Conservation (phyloP, 2,888 invertebrate species). For the Macaria liturata region DNA sequence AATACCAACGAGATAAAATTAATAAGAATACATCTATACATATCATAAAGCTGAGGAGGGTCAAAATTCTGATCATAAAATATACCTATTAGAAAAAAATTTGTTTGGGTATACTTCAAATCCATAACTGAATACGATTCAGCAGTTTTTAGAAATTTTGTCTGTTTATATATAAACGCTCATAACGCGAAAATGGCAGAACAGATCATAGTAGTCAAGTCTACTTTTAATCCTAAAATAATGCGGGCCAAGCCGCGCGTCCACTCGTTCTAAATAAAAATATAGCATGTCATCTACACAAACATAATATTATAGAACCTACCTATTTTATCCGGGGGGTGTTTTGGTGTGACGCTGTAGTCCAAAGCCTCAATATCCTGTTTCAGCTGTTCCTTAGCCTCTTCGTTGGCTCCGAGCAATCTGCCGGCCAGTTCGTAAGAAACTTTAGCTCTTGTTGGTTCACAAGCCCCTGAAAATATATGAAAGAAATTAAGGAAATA, state of each 20-base stretch:
- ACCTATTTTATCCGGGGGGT: constrained; percentile 48
- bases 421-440: constrained; percentile 85
- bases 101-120: too few relatives aligned
- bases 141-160: too few relatives aligned
- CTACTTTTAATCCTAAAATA: background rate
- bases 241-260: background rate
- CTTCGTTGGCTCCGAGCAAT: constrained; percentile 74
- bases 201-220: background rate
- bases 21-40: too few relatives aligned
- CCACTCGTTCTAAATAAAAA: too few relatives aligned
- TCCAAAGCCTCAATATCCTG: constrained; percentile 66
- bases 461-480: constrained; percentile 72
- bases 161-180: too few relatives aligned
- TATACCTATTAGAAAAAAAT: too few relatives aligned
- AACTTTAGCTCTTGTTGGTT: constrained; percentile 85
- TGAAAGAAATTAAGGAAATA: too few relatives aligned
- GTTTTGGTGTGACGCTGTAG: constrained; percentile 44
- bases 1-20: too few relatives aligned
- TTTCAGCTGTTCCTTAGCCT: constrained; percentile 61
- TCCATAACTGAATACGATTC: too few relatives aligned
- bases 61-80: too few relatives aligned
- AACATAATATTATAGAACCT: constrained; percentile 8
- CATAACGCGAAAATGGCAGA: too few relatives aligned
- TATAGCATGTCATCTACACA: background rate
- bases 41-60: too few relatives aligned